Conservation (phyloP, 2,797 vertebrate species). For the Vireo griseus region DNA sequence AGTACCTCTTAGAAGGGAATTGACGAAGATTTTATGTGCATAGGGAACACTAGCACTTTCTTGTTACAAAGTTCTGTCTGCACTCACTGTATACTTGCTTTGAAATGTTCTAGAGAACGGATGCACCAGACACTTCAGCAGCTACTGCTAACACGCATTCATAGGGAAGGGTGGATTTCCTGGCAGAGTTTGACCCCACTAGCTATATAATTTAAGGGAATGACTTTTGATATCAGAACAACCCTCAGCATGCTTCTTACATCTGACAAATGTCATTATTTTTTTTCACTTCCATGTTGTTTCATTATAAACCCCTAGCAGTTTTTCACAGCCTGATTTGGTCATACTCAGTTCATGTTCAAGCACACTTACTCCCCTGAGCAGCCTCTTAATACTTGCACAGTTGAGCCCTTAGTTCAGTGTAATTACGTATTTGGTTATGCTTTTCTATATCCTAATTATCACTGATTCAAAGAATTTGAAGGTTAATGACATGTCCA, state of each 20-base stretch:
- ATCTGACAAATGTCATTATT: background rate
- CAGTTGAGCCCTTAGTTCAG: background rate
- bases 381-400: background rate
- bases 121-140: rapidly evolving
- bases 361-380: background rate
- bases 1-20: background rate
- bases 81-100: background rate
- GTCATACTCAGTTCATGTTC: background rate
- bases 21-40: background rate
- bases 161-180: background rate
- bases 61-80: background rate
- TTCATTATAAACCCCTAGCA: background rate
- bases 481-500: conserved; percentile 44
- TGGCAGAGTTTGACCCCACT: background rate
- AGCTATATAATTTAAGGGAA: background rate
- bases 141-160: background rate
- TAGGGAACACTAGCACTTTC: background rate
- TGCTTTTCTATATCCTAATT: conserved; percentile 48
- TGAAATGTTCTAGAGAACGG: background rate
- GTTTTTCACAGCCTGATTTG: background rate
- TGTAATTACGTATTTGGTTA: conserved; percentile 36
- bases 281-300: background rate
- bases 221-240: background rate
- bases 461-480: conserved; percentile 29
- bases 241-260: background rate